A percentile compares a stretch with the other conserved stretches of the same genome.
Evolutionary conservation across 2,888 invertebrate genomes (phyloP).

Genomic region (Choreutis nemorana): DNA sequence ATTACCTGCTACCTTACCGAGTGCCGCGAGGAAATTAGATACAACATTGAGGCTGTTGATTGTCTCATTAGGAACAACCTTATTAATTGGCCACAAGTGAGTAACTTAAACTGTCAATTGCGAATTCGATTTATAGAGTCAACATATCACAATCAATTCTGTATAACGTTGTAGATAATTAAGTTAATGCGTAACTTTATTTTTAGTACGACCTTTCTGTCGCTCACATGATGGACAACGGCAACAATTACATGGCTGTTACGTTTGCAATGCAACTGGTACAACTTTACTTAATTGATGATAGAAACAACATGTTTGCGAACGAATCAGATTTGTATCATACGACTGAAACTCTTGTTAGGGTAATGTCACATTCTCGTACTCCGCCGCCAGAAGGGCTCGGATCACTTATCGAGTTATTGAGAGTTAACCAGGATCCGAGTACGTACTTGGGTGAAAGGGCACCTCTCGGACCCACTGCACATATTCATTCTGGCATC

Average conservation of each 20-base stretch:
- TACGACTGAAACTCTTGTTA: constrained; percentile 84
- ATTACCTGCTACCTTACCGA: constrained; percentile 89
- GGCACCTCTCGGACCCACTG: constrained; percentile 79
- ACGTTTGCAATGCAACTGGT: constrained; percentile 92
- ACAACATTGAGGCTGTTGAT: constrained; percentile 92
- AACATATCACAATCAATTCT: background rate
- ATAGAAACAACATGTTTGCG: constrained; percentile 77
- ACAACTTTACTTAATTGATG: constrained; percentile 85
- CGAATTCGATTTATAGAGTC: too few species aligned
- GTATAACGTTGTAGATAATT: background rate
- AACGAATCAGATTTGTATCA: constrained; percentile 87
- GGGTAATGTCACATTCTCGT: constrained; percentile 77
- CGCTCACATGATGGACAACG: constrained; percentile 87
- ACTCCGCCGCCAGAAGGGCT: constrained; percentile 86
- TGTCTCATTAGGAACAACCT: constrained; percentile 84
- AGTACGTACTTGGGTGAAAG: constrained; percentile 77
- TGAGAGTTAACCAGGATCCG: constrained; percentile 78
- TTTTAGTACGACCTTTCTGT: constrained; percentile 80
- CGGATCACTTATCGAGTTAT: constrained; percentile 79
- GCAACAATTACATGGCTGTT: constrained; percentile 81
- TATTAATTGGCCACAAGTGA: constrained; percentile 77
- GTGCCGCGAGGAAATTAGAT: constrained; percentile 87
- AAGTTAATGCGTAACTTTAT: background rate
- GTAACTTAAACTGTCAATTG: too few species aligned
- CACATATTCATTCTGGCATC: constrained; percentile 93